These are phyloP conservation scores for Vimba vimba DNA, from an alignment of 2,113 vertebrate genomes.

Conservation along the genomic window DNA sequence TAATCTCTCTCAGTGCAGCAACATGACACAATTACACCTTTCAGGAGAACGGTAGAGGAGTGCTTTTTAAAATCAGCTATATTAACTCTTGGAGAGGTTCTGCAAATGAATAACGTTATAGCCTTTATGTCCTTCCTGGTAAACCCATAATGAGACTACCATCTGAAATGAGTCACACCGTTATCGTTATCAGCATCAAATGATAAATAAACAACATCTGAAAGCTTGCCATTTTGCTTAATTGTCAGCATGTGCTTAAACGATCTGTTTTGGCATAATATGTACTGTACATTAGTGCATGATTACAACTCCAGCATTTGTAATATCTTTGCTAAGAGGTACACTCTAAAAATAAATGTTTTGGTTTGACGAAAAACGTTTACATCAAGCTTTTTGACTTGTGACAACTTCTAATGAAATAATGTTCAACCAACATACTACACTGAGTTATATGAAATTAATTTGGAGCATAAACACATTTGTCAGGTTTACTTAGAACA, in stretches of 20 bases:
- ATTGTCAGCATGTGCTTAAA: neutral
- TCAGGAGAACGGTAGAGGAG: neutral
- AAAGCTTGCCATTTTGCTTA: neutral
- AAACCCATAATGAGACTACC: neutral
- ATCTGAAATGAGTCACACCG: constrained; percentile 6
- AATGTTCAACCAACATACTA: neutral
- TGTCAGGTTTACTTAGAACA: neutral
- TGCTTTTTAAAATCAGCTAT: neutral
- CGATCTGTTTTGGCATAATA: neutral
- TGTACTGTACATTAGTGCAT: neutral
- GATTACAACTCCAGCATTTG: neutral
- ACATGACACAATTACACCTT: neutral
- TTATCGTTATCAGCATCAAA: neutral
- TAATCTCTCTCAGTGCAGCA: neutral
- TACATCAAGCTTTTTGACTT: neutral
- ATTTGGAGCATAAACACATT: neutral
- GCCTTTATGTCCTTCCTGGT: neutral
- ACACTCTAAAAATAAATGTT: neutral
- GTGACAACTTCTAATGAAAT: neutral
- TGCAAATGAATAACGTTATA: constrained; percentile 10
- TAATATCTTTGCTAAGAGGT: neutral
- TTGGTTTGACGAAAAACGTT: neutral
- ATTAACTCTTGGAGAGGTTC: neutral
- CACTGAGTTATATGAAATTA: neutral
- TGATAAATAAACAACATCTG: constrained; percentile 1